phyloP scores from a whole-genome alignment of 2,113 vertebrate genomes.

The Phylloscopus trochiloides region DNA sequence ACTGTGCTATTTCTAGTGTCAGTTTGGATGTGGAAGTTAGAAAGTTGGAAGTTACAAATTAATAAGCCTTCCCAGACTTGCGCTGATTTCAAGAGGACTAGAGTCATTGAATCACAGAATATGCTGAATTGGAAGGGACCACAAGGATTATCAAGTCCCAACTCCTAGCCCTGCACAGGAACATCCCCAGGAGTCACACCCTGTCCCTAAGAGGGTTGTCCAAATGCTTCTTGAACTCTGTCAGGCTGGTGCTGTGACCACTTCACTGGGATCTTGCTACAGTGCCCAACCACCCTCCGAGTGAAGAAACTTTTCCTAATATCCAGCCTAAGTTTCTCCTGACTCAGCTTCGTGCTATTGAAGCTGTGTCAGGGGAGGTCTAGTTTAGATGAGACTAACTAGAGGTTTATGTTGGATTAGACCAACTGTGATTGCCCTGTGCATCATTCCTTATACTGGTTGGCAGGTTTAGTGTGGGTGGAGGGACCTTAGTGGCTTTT shows the following conservation, averaged over 20 bases:
- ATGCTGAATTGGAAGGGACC: not conserved
- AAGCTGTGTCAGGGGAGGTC: not conserved
- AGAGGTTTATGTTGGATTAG: not conserved
- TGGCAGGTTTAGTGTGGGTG: not conserved
- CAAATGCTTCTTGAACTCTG: not conserved
- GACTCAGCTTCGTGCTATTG: not conserved
- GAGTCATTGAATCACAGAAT: not conserved
- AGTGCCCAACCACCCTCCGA: no score
- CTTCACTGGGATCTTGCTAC: not conserved
- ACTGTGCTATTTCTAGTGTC: not conserved
- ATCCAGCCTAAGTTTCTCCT: not conserved
- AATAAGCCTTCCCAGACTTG: not conserved
- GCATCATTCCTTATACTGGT: not conserved
- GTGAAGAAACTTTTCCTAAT: not conserved
- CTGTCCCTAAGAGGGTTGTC: not conserved
- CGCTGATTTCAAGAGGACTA: not conserved
- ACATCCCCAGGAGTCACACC: not conserved
- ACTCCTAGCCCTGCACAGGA: not conserved
- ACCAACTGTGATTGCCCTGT: not conserved
- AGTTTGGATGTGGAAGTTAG: not conserved
- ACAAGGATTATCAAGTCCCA: not conserved
- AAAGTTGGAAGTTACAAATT: not conserved
- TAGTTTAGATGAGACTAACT: not conserved
- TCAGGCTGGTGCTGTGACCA: not conserved
- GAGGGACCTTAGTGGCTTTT: not conserved